Conservation (phyloP, 2,113 vertebrate genomes). For the Calyptomena viridis region DNA sequence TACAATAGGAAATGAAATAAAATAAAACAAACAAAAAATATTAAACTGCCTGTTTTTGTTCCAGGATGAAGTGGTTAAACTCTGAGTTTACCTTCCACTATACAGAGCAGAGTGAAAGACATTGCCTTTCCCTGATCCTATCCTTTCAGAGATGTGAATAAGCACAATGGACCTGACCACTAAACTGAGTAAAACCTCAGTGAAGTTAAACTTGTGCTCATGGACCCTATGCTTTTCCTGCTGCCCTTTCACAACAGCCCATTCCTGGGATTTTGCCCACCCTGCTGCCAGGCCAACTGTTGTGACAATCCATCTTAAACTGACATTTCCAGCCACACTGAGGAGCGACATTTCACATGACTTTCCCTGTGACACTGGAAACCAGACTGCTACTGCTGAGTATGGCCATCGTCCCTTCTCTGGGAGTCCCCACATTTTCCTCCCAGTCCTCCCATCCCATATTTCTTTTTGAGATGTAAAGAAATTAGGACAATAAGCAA, state of each 20-base stretch:
- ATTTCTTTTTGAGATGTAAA: not conserved
- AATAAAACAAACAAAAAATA: not conserved
- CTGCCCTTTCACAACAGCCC: not conserved
- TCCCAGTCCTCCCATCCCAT: not conserved
- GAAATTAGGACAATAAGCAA: not conserved
- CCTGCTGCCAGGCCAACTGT: not conserved
- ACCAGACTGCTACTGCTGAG: not conserved
- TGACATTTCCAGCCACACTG: not conserved
- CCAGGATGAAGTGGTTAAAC: not conserved
- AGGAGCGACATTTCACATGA: not conserved
- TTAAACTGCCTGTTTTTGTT: not conserved
- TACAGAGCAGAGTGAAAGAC: not conserved
- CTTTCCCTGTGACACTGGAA: not conserved
- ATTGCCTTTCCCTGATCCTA: not conserved
- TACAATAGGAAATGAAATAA: not conserved
- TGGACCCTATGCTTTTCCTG: not conserved
- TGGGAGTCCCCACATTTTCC: not conserved
- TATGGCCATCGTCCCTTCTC: accelerated
- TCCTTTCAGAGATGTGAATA: not conserved
- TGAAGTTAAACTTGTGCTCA: not conserved
- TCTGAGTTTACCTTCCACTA: not conserved
- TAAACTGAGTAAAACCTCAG: not conserved
- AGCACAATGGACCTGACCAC: accelerated
- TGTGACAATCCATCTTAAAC: not conserved
- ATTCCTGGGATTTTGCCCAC: not conserved